A percentile compares a stretch with the other conserved stretches of the same genome.
These are phyloP conservation scores for Hippocampus mohnikei DNA, from an alignment of 2,113 vertebrate genomes.

Conservation along the genomic window DNA sequence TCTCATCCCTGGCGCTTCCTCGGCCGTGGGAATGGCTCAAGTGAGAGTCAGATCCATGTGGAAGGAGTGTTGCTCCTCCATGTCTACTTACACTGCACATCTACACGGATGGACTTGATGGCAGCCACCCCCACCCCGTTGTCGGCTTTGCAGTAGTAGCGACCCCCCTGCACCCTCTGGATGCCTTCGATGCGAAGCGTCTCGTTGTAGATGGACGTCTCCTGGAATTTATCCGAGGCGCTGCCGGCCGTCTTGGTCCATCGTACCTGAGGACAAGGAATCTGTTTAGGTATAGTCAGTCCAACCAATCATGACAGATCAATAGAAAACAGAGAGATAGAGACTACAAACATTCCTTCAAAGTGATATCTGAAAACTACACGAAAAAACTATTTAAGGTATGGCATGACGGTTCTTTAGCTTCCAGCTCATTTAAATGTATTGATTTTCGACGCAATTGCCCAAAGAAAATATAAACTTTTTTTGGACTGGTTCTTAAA, in stretches of 20 bases:
- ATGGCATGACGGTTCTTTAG: background rate
- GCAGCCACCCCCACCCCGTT: slow-evolving; percentile 96
- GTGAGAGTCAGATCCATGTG: slow-evolving; percentile 58
- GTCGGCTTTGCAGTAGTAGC: slow-evolving; percentile 99
- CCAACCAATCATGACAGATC: background rate
- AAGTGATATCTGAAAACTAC: background rate
- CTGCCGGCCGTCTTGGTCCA: slow-evolving; percentile 98
- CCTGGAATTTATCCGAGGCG: slow-evolving; percentile 96
- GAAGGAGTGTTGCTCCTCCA: slow-evolving; percentile 50
- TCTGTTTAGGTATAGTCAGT: background rate
- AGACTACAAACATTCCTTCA: background rate
- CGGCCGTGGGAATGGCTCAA: slow-evolving; percentile 57
- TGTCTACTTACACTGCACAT: slow-evolving; percentile 96
- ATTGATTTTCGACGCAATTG: no score
- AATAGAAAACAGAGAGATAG: background rate
- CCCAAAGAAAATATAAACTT: no score
- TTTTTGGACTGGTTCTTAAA: no score
- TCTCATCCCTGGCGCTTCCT: slow-evolving; percentile 31
- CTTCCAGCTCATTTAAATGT: no score
- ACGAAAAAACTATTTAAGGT: background rate
- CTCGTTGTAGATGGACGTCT: slow-evolving; percentile 95
- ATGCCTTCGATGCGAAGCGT: slow-evolving; percentile 91
- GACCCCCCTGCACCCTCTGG: slow-evolving; percentile 90
- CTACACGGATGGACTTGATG: slow-evolving; percentile 99
- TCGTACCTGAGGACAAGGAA: slow-evolving; percentile 76